Conservation (phyloP, 2,888 invertebrate genomes). For the Palloptera scutellata region DNA sequence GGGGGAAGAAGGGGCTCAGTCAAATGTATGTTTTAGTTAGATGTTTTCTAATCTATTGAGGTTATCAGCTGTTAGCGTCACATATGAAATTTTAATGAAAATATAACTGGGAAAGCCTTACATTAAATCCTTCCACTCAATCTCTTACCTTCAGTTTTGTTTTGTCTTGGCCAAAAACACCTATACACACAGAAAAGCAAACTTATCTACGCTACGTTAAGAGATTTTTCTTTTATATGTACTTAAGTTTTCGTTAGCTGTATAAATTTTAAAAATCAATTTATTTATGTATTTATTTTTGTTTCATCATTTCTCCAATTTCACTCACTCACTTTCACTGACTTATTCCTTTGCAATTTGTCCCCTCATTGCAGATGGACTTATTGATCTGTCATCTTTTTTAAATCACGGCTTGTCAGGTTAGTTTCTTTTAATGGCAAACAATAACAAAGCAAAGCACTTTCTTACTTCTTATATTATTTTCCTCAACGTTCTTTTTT, state of each 20-base stretch:
- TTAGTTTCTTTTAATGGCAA: constrained; percentile 54
- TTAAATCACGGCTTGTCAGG: constrained; percentile 65
- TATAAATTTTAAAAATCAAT: constrained; percentile 3
- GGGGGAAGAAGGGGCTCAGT: too few relatives aligned
- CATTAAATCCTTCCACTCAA: too few relatives aligned
- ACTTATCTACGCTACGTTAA: neutral
- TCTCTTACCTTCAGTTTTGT: neutral
- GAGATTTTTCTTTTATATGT: neutral
- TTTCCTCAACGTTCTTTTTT: constrained; percentile 15
- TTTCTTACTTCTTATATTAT: constrained; percentile 33
- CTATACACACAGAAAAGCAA: neutral
- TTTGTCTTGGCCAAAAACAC: neutral
- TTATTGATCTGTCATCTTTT: constrained; percentile 63
- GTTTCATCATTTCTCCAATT: constrained; percentile 29
- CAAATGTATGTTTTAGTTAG: too few relatives aligned
- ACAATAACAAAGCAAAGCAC: constrained; percentile 31
- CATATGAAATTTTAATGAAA: too few relatives aligned
- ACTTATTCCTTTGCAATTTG: constrained; percentile 44
- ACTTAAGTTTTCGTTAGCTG: constrained; percentile 4
- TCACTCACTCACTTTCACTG: constrained; percentile 34
- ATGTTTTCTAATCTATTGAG: too few relatives aligned
- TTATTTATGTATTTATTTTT: constrained; percentile 22
- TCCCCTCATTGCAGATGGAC: constrained; percentile 61
- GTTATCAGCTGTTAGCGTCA: too few relatives aligned
- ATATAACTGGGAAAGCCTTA: too few relatives aligned